phyloP scores from a whole-genome alignment of 2,797 vertebrate species.

The Trachurus trachurus region DNA sequence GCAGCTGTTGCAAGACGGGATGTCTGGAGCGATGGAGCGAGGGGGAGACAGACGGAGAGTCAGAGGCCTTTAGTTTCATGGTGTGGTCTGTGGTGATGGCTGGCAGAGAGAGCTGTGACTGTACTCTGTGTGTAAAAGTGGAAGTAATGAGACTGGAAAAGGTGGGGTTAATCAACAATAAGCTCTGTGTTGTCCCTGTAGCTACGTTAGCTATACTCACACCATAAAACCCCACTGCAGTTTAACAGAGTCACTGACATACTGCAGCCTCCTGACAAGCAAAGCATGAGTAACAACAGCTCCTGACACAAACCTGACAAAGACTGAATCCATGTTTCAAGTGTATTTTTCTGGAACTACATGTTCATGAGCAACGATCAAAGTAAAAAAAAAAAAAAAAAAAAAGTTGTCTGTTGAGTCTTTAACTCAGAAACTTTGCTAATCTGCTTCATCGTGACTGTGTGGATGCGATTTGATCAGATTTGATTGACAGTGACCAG shows the following conservation, averaged over 20 bases:
- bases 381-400: not conserved
- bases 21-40: conserved; percentile 38
- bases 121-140: conserved; percentile 26
- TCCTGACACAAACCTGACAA: not conserved
- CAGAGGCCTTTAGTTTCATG: conserved; percentile 6
- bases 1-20: conserved; percentile 54
- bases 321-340: not conserved
- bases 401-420: not conserved
- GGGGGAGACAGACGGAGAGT: conserved; percentile 27
- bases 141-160: conserved; percentile 37
- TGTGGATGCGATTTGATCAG: not conserved
- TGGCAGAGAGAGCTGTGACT: conserved; percentile 4
- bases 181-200: conserved; percentile 12
- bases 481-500: not conserved
- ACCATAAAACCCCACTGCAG: conserved; percentile 22
- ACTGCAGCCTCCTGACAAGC: not conserved
- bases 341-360: no score
- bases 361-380: not conserved
- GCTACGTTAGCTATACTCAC: conserved; percentile 26
- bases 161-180: conserved; percentile 46
- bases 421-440: not conserved
- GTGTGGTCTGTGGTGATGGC: conserved; percentile 3
- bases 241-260: conserved; percentile 29
- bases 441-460: not conserved
- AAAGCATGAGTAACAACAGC: not conserved